Percentiles rank a stretch among this genome's conserved stretches.
Conservation (phyloP, 2,888 invertebrate genomes). For the Melanostoma mellinum region DNA sequence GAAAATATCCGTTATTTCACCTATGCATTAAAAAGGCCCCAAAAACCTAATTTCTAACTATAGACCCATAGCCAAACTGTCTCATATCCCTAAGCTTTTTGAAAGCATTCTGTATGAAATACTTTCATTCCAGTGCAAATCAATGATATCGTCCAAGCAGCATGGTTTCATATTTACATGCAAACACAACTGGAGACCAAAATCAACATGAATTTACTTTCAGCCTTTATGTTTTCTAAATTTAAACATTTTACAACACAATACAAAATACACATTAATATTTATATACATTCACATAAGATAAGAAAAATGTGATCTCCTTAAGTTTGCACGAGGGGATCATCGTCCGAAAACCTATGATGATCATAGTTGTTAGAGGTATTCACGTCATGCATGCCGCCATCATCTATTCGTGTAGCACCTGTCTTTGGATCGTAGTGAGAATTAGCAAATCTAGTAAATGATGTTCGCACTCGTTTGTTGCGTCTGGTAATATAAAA, state of each 20-base stretch:
- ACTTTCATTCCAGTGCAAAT: too few species aligned
- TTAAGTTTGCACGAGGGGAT: slow-evolving; percentile 87
- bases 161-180: too few species aligned
- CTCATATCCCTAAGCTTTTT: too few species aligned
- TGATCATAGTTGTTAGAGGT: slow-evolving; percentile 95
- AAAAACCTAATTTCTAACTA: too few species aligned
- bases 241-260: slow-evolving; percentile 63
- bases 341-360: slow-evolving; percentile 94
- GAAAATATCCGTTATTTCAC: too few species aligned
- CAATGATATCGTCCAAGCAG: too few species aligned
- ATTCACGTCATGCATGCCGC: slow-evolving; percentile 88
- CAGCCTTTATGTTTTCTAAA: slow-evolving; percentile 69
- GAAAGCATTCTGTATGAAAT: too few species aligned
- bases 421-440: slow-evolving; percentile 94
- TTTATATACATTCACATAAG: slow-evolving; percentile 39
- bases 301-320: background rate
- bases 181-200: too few species aligned
- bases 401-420: slow-evolving; percentile 91
- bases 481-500: slow-evolving; percentile 87
- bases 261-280: slow-evolving; percentile 59
- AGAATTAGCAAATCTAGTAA: slow-evolving; percentile 91
- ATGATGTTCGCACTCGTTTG: slow-evolving; percentile 88
- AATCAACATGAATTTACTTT: slow-evolving; percentile 41
- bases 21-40: too few species aligned
- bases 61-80: too few species aligned